phyloP scores from a whole-genome alignment of 2,888 invertebrate species.

The Coelogynopora nodosa region DNA sequence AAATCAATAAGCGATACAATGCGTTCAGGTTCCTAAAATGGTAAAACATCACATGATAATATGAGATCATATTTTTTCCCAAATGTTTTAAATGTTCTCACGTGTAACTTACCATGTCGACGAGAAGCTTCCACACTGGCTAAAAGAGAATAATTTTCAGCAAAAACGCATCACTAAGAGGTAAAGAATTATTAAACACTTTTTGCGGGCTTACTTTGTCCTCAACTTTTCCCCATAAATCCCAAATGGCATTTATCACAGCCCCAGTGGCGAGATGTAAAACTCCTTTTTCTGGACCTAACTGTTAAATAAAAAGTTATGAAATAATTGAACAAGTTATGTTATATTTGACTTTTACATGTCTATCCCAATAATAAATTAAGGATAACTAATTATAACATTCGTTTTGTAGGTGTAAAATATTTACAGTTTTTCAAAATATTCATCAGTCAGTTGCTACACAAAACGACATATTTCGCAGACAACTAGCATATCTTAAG shows the following conservation, averaged over 20 bases:
- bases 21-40: slow-evolving; percentile 69
- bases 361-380: too few relatives aligned
- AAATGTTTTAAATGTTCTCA: neutral
- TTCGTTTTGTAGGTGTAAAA: too few relatives aligned
- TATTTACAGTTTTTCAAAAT: too few relatives aligned
- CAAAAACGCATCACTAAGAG: too few relatives aligned
- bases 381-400: too few relatives aligned
- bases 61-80: neutral
- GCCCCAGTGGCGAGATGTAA: slow-evolving; percentile 81
- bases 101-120: slow-evolving; percentile 67
- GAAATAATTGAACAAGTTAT: neutral
- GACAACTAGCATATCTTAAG: too few relatives aligned
- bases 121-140: slow-evolving; percentile 79
- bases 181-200: neutral
- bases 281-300: slow-evolving; percentile 86
- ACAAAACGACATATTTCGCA: too few relatives aligned
- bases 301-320: slow-evolving; percentile 61
- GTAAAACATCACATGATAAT: neutral
- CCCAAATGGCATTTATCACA: slow-evolving; percentile 84
- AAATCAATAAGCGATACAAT: slow-evolving; percentile 82
- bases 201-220: slow-evolving; percentile 68
- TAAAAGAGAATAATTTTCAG: slow-evolving; percentile 47
- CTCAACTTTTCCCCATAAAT: slow-evolving; percentile 79
- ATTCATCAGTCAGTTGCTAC: too few relatives aligned
- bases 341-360: neutral